phyloP scores from a whole-genome alignment of 2,797 vertebrate genomes.

The Danio tinwini region DNA sequence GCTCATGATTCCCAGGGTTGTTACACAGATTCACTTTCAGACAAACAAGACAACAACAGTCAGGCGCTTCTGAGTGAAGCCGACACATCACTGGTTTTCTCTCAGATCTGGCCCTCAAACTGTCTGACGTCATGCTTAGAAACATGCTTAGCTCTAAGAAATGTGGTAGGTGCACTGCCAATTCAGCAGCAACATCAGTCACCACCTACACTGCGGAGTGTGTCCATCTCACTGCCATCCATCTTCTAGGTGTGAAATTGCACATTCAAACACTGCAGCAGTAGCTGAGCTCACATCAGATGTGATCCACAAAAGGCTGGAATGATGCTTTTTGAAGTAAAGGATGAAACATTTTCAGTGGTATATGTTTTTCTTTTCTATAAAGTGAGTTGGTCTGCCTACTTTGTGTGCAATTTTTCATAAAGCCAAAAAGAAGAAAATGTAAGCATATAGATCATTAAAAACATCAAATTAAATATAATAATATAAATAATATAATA shows the following conservation, averaged over 20 bases:
- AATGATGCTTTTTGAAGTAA: not conserved
- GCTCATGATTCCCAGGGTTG: slow-evolving; percentile 17
- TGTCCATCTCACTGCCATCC: slow-evolving; percentile 22
- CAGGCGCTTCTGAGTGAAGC: slow-evolving; percentile 14
- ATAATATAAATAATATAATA: too few relatives aligned
- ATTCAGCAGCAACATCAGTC: slow-evolving; percentile 33
- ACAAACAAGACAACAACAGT: slow-evolving; percentile 18
- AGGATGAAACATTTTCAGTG: not conserved
- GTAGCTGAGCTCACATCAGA: slow-evolving; percentile 1
- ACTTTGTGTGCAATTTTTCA: not conserved
- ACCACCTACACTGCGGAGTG: slow-evolving; percentile 21
- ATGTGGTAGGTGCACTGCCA: slow-evolving; percentile 20
- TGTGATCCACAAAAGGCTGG: not conserved
- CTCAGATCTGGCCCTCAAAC: slow-evolving; percentile 39
- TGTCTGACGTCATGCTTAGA: slow-evolving; percentile 29
- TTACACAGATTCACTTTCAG: slow-evolving; percentile 16
- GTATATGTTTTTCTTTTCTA: not conserved
- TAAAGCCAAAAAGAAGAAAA: not conserved
- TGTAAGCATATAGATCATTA: not conserved
- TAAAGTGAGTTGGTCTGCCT: not conserved
- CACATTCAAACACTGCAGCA: not conserved
- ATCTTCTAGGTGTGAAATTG: slow-evolving; percentile 1
- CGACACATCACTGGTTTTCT: slow-evolving; percentile 29
- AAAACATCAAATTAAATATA: not conserved
- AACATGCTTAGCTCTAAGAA: too few relatives aligned